phyloP scores from a whole-genome alignment of 2,113 vertebrate species.

The Sander lucioperca region DNA sequence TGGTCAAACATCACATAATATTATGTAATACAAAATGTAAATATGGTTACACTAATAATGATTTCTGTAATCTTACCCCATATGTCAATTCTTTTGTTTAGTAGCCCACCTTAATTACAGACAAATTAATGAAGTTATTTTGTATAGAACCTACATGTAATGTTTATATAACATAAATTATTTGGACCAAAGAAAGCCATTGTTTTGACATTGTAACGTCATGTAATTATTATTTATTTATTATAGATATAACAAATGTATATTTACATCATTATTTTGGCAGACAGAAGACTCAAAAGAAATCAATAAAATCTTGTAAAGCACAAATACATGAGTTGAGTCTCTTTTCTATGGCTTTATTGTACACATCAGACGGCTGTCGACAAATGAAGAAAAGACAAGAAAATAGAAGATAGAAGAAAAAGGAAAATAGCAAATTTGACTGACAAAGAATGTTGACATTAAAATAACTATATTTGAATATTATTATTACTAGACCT shows the following conservation, averaged over 20 bases:
- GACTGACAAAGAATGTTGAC: neutral
- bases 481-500: neutral
- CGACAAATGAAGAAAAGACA: neutral
- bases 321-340: constrained; percentile 8
- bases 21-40: constrained; percentile 22
- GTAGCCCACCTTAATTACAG: neutral
- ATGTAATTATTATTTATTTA: constrained; percentile 6
- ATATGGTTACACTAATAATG: constrained; percentile 15
- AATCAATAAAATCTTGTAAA: constrained; percentile 67
- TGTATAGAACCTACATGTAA: constrained; percentile 21
- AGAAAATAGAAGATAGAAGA: neutral
- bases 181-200: neutral
- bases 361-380: neutral
- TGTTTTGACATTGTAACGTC: constrained; percentile 4
- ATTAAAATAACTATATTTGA: neutral
- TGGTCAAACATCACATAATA: constrained; percentile 10
- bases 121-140: neutral
- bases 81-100: constrained; percentile 7
- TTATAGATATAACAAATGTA: neutral
- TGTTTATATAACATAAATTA: constrained; percentile 17
- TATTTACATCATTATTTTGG: constrained; percentile 2
- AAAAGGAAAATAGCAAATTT: neutral
- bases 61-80: neutral
- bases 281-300: constrained; percentile 19
- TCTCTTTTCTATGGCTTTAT: constrained; percentile 1